Percentiles rank a stretch among this genome's conserved stretches.
Conservation (phyloP, 2,888 invertebrate species). For the Sesia apiformis region DNA sequence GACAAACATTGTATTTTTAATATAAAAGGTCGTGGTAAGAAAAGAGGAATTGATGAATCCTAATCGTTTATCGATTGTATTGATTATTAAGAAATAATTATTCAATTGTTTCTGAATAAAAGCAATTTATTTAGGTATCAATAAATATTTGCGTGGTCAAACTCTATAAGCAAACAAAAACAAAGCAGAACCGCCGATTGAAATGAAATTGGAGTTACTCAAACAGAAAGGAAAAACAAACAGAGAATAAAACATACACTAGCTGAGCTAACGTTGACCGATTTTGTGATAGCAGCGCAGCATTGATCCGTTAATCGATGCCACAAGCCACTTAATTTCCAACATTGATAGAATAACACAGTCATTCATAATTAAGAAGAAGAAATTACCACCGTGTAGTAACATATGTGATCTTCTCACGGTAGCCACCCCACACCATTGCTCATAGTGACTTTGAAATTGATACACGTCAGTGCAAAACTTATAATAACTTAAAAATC, state of each 20-base stretch:
- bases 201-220: background rate
- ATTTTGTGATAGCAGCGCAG: slow-evolving; percentile 8
- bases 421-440: slow-evolving; percentile 21
- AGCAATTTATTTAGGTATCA: background rate
- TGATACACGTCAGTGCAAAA: slow-evolving; percentile 50
- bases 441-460: slow-evolving; percentile 37
- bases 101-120: background rate
- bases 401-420: slow-evolving; percentile 43
- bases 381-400: slow-evolving; percentile 36
- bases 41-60: too few relatives aligned
- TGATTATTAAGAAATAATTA: too few relatives aligned
- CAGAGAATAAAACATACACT: background rate
- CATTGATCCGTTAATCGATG: slow-evolving; percentile 29
- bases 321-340: slow-evolving; percentile 14
- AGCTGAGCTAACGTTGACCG: slow-evolving; percentile 24
- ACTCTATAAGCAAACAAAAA: background rate
- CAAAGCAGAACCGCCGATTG: background rate
- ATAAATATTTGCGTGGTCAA: background rate
- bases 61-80: too few relatives aligned
- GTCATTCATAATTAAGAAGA: slow-evolving; percentile 47
- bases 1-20: too few relatives aligned
- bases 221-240: background rate
- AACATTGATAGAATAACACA: slow-evolving; percentile 14
- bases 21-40: too few relatives aligned
- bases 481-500: slow-evolving; percentile 31